These are phyloP conservation scores for Spodoptera litura DNA, from an alignment of 1,140 invertebrate genomes.

Conservation along the genomic window DNA sequence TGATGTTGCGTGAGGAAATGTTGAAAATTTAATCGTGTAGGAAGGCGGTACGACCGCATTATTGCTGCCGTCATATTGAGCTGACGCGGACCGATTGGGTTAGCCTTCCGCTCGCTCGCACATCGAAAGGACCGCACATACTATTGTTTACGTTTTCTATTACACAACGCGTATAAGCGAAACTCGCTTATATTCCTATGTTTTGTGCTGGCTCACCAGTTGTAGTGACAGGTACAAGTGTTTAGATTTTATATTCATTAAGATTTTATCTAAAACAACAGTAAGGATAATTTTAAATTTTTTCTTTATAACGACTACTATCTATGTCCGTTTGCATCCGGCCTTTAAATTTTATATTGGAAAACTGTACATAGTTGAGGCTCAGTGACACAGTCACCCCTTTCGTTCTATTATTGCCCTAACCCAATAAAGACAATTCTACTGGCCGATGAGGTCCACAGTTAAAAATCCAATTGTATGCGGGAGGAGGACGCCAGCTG, in stretches of 20 bases:
- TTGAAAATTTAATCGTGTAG: slow-evolving; percentile 75
- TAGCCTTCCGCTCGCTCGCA: slow-evolving; percentile 46
- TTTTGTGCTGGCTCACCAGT: slow-evolving; percentile 10
- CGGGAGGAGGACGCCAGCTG: slow-evolving; percentile 55
- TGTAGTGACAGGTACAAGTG: slow-evolving; percentile 1
- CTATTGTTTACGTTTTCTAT: slow-evolving; percentile 44
- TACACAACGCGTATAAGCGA: slow-evolving; percentile 21
- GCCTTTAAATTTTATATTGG: background rate
- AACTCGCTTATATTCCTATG: slow-evolving; percentile 4
- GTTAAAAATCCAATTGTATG: slow-evolving; percentile 63
- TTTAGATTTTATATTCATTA: slow-evolving; percentile 3
- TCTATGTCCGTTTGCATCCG: background rate
- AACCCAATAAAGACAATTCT: slow-evolving; percentile 46
- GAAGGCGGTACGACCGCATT: slow-evolving; percentile 64
- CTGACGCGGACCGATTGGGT: slow-evolving; percentile 69
- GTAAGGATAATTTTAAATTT: too few species aligned
- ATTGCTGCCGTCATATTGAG: slow-evolving; percentile 73
- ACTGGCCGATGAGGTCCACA: slow-evolving; percentile 41
- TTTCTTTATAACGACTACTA: too few species aligned
- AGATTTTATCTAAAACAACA: background rate
- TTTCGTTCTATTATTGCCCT: slow-evolving; percentile 29
- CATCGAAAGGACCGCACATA: slow-evolving; percentile 30
- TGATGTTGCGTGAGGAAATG: slow-evolving; percentile 67
- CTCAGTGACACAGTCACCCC: slow-evolving; percentile 31
- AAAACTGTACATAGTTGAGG: background rate